Base-by-base conservation (phyloP, 64 coral and sea anemone genomes). In the Hydrozoanthus tunicans region DNA sequence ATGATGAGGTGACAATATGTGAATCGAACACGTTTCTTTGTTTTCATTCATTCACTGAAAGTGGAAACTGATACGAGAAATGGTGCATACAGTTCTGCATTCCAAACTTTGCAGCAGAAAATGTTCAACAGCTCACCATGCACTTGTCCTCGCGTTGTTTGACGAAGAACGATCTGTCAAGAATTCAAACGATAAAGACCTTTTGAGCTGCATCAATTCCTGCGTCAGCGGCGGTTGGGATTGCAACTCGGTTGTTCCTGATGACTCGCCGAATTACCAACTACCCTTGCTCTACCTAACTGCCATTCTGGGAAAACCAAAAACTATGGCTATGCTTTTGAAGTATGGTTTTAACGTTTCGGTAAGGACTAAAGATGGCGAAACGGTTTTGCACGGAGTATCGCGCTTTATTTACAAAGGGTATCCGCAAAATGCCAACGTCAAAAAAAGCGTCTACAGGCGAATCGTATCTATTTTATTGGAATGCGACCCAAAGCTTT, bases 371-470 rank as follows among this genome's bases (percentile, higher is more conserved):
- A 62, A 83, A 67, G 62, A 83, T 66, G 81, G 81, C 62, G 81
- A 83, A 10, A 68, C 81, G 7, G 62, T 63, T 55, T 61, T 83
- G 15, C 81, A 83, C 9, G 81, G 81, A 9, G 81, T 66, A 17
- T 53, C 81, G 20, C 81, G 81, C 7, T 53, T 66, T 9, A 64
- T 83, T 52, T 83, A 66, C 81, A 68, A 83, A 83, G 81, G 81
- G 66, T 83, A 83, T 63, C 62, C 60, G 3, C 81, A 83, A 53
- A 83, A 83, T 66, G 62, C 43, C 26, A 83, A 52, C 9, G 81
- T 83, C 5, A 83, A 83, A 26, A 83, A 83, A 53, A 83, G 61
- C 15, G 81, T 81, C 0, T 81, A 60, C 20, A 81, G 61, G n/a
- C 79, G 79, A 27, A 62, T 81, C 61, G 79, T 81, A 59, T 83